Evolutionary conservation across 2,888 invertebrate genomes (phyloP).

Genomic region (Scotopteryx bipunctaria): DNA sequence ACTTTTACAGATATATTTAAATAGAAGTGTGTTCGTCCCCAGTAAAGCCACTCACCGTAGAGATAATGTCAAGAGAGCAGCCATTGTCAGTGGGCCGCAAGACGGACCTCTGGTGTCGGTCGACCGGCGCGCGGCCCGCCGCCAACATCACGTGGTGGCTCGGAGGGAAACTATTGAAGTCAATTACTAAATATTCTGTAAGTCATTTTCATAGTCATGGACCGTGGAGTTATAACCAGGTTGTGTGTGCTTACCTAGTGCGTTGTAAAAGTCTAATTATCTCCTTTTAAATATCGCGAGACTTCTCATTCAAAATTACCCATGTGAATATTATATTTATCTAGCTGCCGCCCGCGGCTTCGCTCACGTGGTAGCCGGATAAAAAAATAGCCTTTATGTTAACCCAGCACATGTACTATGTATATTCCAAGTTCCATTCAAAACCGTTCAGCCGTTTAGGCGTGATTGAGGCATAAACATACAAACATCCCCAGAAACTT

Average conservation of each 20-base stretch:
- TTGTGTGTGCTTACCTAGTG: not conserved
- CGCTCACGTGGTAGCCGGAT: too few relatives aligned
- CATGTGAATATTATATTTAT: too few relatives aligned
- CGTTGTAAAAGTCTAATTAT: not conserved
- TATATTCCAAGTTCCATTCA: too few relatives aligned
- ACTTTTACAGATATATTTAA: not conserved
- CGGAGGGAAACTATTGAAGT: slow-evolving; percentile 86
- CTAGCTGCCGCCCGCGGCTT: too few relatives aligned
- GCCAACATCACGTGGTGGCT: slow-evolving; percentile 94
- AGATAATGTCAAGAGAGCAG: slow-evolving; percentile 91
- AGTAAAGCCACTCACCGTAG: slow-evolving; percentile 93
- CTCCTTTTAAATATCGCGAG: too few relatives aligned
- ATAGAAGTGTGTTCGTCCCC: slow-evolving; percentile 54
- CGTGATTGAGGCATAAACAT: too few relatives aligned
- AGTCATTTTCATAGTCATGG: slow-evolving; percentile 27
- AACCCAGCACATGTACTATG: too few relatives aligned
- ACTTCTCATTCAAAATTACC: too few relatives aligned
- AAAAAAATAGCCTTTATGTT: too few relatives aligned
- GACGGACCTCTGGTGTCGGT: slow-evolving; percentile 92
- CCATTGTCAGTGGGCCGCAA: slow-evolving; percentile 92
- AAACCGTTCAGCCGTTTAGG: too few relatives aligned
- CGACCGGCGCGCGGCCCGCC: slow-evolving; percentile 92
- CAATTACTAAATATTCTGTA: slow-evolving; percentile 65
- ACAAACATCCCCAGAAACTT: too few relatives aligned
- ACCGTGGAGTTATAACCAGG: not conserved